These are phyloP conservation scores for Nomada ruficornis DNA, from an alignment of 2,888 invertebrate species.

Conservation along the genomic window DNA sequence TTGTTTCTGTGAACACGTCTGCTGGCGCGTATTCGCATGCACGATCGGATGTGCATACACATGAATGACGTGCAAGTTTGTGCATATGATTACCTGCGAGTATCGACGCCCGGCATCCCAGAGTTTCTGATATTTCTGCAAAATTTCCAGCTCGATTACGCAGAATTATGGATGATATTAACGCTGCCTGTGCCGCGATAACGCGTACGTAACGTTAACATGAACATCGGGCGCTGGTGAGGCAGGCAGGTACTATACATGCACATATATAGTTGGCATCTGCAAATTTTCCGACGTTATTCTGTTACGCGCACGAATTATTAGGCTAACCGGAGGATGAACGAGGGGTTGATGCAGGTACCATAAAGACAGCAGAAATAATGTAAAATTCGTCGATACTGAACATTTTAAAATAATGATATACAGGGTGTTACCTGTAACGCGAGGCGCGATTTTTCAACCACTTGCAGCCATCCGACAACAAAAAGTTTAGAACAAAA, in stretches of 20 bases:
- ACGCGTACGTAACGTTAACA: slow-evolving; percentile 39
- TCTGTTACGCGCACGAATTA: slow-evolving; percentile 29
- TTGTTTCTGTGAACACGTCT: slow-evolving; percentile 30
- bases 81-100: slow-evolving; percentile 28
- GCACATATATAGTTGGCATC: not conserved
- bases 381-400: no score
- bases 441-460: no score
- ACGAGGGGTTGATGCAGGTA: not conserved
- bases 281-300: slow-evolving; percentile 46
- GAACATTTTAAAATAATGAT: no score
- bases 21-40: slow-evolving; percentile 21
- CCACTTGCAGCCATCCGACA: no score
- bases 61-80: slow-evolving; percentile 50
- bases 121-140: slow-evolving; percentile 39
- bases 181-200: slow-evolving; percentile 35
- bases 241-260: not conserved
- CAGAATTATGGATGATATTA: slow-evolving; percentile 54
- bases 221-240: slow-evolving; percentile 23
- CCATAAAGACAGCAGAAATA: no score
- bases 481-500: no score
- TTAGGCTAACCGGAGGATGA: not conserved
- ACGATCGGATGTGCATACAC: slow-evolving; percentile 38
- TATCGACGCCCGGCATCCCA: not conserved
- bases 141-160: slow-evolving; percentile 54
- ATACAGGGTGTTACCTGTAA: no score